phyloP scores from a whole-genome alignment of 2,113 vertebrate species.

The Mormyrus lacerda region DNA sequence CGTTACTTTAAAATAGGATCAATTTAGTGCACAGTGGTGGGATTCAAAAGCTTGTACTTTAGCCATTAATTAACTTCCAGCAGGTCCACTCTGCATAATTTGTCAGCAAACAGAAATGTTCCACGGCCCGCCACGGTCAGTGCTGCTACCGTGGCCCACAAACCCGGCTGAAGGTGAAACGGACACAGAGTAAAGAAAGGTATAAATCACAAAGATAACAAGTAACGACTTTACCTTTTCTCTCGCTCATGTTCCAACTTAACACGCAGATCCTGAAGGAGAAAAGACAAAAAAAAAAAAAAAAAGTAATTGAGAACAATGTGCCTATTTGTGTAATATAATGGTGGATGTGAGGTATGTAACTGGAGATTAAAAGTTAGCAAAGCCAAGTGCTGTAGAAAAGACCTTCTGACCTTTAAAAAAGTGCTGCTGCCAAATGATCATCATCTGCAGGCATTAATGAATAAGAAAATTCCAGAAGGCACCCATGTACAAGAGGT shows the following conservation, averaged over 20 bases:
- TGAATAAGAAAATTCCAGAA: not conserved
- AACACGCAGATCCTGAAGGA: constrained; percentile 76
- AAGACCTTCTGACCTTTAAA: not conserved
- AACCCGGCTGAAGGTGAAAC: constrained; percentile 30
- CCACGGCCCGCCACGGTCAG: not conserved
- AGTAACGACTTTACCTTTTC: constrained; percentile 69
- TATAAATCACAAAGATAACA: constrained; percentile 24
- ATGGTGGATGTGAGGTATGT: not conserved
- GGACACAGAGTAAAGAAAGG: constrained; percentile 18
- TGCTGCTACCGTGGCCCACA: not conserved
- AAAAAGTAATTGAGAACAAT: constrained; percentile 29
- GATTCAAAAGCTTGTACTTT: not conserved
- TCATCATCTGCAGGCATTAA: not conserved
- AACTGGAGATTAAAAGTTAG: not conserved
- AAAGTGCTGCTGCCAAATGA: not conserved
- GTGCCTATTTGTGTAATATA: not conserved
- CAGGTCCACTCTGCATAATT: not conserved
- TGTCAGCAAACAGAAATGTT: not conserved
- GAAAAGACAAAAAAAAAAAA: constrained; percentile 41
- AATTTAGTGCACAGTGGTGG: not conserved
- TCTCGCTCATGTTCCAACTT: constrained; percentile 90
- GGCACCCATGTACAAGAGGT: not conserved
- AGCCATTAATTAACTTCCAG: not conserved
- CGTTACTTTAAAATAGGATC: not conserved
- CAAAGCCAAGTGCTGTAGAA: not conserved